These are phyloP conservation scores for Cephalopachus bancanus DNA, from an alignment of 2,797 vertebrate species.

Conservation along the genomic window DNA sequence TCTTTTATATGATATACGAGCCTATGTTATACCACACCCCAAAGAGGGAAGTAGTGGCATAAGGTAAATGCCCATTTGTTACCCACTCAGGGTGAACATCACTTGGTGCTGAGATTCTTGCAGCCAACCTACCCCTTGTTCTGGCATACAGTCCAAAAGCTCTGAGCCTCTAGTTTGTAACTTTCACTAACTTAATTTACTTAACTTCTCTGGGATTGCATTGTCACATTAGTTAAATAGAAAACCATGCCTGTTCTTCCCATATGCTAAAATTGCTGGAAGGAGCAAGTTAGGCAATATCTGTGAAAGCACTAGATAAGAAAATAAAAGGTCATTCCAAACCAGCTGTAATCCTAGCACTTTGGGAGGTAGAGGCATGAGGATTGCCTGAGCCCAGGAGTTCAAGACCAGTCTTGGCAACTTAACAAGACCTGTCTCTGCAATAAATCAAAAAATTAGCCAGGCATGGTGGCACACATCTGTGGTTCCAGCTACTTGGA, in stretches of 20 bases:
- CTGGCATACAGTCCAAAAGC: background rate
- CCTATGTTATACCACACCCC: background rate
- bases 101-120: background rate
- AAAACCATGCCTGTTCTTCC: background rate
- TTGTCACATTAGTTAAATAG: background rate
- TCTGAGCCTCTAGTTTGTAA: conserved; percentile 32
- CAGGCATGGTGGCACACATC: no score
- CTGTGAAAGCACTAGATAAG: conserved; percentile 9
- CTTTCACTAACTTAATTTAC: background rate
- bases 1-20: background rate
- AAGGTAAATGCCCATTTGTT: background rate
- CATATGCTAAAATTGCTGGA: background rate
- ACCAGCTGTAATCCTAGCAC: no score
- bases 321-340: no score
- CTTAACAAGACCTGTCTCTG: no score
- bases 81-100: background rate
- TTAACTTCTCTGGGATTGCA: background rate
- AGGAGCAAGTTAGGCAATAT: background rate
- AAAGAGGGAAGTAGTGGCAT: background rate
- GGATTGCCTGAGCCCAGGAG: no score
- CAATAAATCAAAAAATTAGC: no score
- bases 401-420: no score
- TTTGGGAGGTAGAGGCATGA: no score
- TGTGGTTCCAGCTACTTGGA: no score
- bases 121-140: background rate